Conservation (phyloP, 2,888 invertebrate species). For the Andricus quercusramuli region DNA sequence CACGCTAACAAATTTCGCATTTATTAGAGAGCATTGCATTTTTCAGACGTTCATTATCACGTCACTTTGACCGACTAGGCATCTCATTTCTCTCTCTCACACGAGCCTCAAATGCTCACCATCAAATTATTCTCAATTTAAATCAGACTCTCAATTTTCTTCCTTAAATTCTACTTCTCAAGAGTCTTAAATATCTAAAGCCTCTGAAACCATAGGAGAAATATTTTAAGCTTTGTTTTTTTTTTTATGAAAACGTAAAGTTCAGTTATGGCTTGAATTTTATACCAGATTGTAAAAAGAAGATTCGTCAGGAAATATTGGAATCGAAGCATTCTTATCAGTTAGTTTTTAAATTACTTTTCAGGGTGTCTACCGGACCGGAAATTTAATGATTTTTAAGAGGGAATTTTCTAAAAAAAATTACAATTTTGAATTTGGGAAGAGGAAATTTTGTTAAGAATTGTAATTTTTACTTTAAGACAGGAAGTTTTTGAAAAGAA, state of each 20-base stretch:
- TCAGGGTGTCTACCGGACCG: too few relatives aligned
- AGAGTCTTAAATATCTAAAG: not conserved
- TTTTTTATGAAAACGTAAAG: not conserved
- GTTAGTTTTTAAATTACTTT: not conserved
- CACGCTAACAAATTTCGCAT: constrained; percentile 69
- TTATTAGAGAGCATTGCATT: constrained; percentile 36
- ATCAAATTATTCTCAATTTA: not conserved
- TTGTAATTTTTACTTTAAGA: too few relatives aligned
- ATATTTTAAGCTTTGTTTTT: not conserved
- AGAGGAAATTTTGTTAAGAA: too few relatives aligned
- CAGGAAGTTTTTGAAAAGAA: too few relatives aligned
- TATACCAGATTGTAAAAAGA: not conserved
- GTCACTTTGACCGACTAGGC: constrained; percentile 13
- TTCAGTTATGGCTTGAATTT: not conserved
- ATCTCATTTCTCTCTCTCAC: not conserved
- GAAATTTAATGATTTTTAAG: too few relatives aligned
- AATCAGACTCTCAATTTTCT: not conserved
- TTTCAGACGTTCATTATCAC: constrained; percentile 13
- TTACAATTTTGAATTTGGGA: too few relatives aligned
- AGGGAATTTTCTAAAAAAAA: too few relatives aligned
- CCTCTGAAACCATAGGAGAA: not conserved
- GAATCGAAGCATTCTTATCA: not conserved
- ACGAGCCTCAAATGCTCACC: not conserved
- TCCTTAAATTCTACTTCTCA: not conserved
- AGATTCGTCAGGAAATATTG: not conserved